These are phyloP conservation scores for Drosophila melanocephala DNA, from an alignment of 2,888 invertebrate species.

Conservation along the genomic window DNA sequence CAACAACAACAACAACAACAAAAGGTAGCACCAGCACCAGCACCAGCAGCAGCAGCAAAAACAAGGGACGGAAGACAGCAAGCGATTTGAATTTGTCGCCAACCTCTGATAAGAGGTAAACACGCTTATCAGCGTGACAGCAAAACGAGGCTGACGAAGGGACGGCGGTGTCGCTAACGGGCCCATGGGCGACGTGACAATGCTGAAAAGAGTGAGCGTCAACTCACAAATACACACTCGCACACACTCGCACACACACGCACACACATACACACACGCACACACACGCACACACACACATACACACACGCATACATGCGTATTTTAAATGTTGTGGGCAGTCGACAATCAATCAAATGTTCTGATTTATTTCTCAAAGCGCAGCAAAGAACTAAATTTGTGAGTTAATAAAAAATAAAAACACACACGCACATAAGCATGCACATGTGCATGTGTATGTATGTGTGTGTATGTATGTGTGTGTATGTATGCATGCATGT, in stretches of 20 bases:
- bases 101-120: slow-evolving; percentile 50
- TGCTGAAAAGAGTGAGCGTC: slow-evolving; percentile 29
- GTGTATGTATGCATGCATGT: background rate
- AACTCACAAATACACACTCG: slow-evolving; percentile 8
- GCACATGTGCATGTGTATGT: background rate
- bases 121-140: slow-evolving; percentile 46
- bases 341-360: slow-evolving; percentile 62
- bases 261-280: slow-evolving; percentile 1
- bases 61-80: slow-evolving; percentile 22
- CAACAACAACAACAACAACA: slow-evolving; percentile 19
- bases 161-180: slow-evolving; percentile 32
- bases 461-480: background rate
- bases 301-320: background rate
- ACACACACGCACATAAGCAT: slow-evolving; percentile 9
- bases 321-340: slow-evolving; percentile 31
- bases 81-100: slow-evolving; percentile 44
- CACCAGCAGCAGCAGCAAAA: background rate
- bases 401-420: slow-evolving; percentile 27
- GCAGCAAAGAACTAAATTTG: slow-evolving; percentile 41
- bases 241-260: background rate
- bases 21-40: slow-evolving; percentile 11
- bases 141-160: slow-evolving; percentile 46
- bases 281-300: background rate
- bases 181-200: slow-evolving; percentile 50
- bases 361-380: slow-evolving; percentile 53